Base-by-base conservation (phyloP, 2,888 invertebrate genomes). In the Deilephila elpenor region DNA sequence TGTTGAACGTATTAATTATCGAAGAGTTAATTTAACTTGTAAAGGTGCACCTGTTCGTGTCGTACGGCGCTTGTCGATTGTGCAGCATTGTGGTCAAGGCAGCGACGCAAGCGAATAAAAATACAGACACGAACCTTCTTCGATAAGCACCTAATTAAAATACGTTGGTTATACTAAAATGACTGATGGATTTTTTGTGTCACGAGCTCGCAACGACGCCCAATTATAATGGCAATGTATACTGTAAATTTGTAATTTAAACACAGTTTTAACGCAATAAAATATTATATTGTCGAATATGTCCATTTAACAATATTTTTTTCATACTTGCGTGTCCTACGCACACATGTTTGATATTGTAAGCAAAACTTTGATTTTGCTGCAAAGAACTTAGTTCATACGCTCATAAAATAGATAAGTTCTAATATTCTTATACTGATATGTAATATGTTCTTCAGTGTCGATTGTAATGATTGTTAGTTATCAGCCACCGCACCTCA, bases 51-150 rank as follows among this genome's bases (percentile, higher is more conserved):
- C 14, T 67, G 51, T 67, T 67, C 20, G 71, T 19, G 59, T 34
- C 19, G n/a, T 8, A 71, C 59, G 44, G 60, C 25, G 71, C 44
- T 71, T 44, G 60, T 71, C 60, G 71, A 71, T 71, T 71, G 71
- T 71, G 71, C 79, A 81, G 71, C 79, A 81, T 82, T 80, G 80
- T 84, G 82, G 81, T 81, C 85, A 84, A 86, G 86, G 85, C 75
- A 78, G 76, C 74, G 76, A 79, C 81, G 67, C 14, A 80, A 78
- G 81, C 82, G 78, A 80, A 81, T 82, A 77, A 82, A 82, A 81
- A 81, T 75, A 76, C 77, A 77, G 76, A 74, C 80, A 75, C 77
- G 79, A 82, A 78, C 78, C 78, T 79, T 76, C 76, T 67, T 51
- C 59, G 75, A 71, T 77, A 77, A 80, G 76, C 74, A 78, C 64